phyloP scores from a whole-genome alignment of 2,113 vertebrate genomes.

The Alectura lathami region DNA sequence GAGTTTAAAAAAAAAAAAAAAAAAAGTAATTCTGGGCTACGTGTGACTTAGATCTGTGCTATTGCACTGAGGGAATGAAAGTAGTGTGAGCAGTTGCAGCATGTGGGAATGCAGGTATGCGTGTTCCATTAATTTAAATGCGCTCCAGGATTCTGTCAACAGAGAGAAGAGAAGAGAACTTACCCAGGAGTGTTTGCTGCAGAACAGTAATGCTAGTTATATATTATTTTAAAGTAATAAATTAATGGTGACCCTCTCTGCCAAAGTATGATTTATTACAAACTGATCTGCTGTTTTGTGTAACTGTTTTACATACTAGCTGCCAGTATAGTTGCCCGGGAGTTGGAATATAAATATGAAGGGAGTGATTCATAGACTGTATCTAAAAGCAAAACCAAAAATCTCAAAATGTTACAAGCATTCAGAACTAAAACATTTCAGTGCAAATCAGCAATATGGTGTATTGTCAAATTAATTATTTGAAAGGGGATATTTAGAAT shows the following conservation, averaged over 20 bases:
- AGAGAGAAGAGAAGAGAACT: neutral
- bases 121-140: neutral
- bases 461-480: slow-evolving; percentile 58
- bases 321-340: slow-evolving; percentile 34
- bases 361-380: slow-evolving; percentile 18
- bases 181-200: neutral
- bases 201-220: neutral
- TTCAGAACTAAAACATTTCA: slow-evolving; percentile 33
- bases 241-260: slow-evolving; percentile 34
- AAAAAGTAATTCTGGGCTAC: neutral
- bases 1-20: neutral
- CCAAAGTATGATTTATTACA: slow-evolving; percentile 15
- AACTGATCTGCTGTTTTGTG: slow-evolving; percentile 16
- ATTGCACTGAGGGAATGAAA: neutral
- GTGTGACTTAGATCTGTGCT: neutral
- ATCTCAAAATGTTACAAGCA: slow-evolving; percentile 18
- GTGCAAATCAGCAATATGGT: slow-evolving; percentile 38
- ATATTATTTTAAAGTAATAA: slow-evolving; percentile 31
- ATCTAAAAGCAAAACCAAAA: neutral
- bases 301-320: slow-evolving; percentile 38
- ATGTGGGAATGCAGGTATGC: neutral
- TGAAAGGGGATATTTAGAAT: slow-evolving; percentile 60
- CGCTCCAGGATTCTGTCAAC: neutral
- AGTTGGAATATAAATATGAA: slow-evolving; percentile 44
- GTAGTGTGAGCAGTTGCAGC: neutral